Conservation (phyloP, 2,888 invertebrate genomes). For the Podabrus alpinus region DNA sequence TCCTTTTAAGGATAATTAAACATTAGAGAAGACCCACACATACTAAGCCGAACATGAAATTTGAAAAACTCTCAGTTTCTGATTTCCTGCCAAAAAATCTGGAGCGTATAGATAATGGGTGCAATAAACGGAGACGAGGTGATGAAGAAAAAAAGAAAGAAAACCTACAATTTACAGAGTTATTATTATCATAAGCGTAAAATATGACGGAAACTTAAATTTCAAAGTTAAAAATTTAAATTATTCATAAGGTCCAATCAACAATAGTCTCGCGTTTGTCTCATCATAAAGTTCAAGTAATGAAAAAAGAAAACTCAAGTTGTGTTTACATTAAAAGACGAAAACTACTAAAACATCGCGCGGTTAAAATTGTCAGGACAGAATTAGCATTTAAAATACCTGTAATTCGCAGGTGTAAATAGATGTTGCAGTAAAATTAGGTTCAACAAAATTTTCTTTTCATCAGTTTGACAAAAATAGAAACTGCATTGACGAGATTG, state of each 20-base stretch:
- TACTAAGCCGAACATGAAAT: background rate
- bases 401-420: constrained; percentile 32
- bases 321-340: constrained; percentile 1
- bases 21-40: background rate
- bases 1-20: background rate
- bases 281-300: background rate
- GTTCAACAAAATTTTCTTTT: constrained; percentile 6
- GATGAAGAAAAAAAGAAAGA: constrained; percentile 2
- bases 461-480: too few species aligned
- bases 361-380: constrained; percentile 29
- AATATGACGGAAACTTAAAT: constrained; percentile 23
- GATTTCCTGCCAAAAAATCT: background rate
- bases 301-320: constrained; percentile 8
- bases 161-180: constrained; percentile 28
- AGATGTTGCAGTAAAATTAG: constrained; percentile 24
- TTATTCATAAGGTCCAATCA: background rate
- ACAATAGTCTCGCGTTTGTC: background rate
- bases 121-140: background rate
- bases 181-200: constrained; percentile 17
- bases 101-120: background rate
- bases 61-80: background rate
- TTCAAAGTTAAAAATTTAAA: constrained; percentile 14
- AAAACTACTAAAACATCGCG: constrained; percentile 19
- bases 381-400: constrained; percentile 33
- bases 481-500: background rate